Evolutionary conservation across 2,888 invertebrate genomes (phyloP), one percentile per base, ranked within the genome.

Genomic region (Terebella lapidaria): DNA sequence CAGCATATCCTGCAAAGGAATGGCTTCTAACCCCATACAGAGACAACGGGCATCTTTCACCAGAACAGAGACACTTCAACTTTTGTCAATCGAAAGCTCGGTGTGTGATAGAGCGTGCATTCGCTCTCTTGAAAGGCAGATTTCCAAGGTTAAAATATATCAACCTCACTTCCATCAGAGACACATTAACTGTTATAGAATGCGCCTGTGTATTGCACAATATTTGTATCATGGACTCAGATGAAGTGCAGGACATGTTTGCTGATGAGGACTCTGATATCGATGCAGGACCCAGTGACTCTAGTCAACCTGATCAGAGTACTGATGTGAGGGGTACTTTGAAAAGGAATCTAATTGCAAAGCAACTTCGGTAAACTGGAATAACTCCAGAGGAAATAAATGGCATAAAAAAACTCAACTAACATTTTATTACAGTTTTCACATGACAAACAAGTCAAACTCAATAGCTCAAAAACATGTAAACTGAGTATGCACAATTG

Each of bases 61-160:
- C 35, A 18, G 53, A n/a, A 25, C 47, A 61, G 49, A 56, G 20
- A 18, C 49, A 28, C 18, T 65, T 35, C 52, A 65, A 65, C 53
- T 20, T 20, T 10, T 52, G 22, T 10, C 57, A 54, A 4, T 28
- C 51, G 1, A 27, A 54, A 30, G 29, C 56, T 22, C 61, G 57
- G n/a, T 45, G 27, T 22, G 53, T 25, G 3, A 45, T 64, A 3
- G 65, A 65, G 51, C 35, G 57, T 3, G 58, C 63, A 15, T 62
- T 64, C 56, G 57, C 42, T 15, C 25, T 61, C 2, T 35, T 65
- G 30, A 64, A 65, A 54, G 54, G 57, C 25, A 64, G 62, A 55
- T 65, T 64, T 52, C 18, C 25, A 15, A 22, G 51, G 27, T 45
- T 60, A 5, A 15, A 47, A 25, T 47, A 22, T 22, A 24, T 56